Evolutionary conservation across 2,888 invertebrate genomes (phyloP), one percentile per base, ranked within the genome.

Genomic region (Caenorhabditis japonica): DNA sequence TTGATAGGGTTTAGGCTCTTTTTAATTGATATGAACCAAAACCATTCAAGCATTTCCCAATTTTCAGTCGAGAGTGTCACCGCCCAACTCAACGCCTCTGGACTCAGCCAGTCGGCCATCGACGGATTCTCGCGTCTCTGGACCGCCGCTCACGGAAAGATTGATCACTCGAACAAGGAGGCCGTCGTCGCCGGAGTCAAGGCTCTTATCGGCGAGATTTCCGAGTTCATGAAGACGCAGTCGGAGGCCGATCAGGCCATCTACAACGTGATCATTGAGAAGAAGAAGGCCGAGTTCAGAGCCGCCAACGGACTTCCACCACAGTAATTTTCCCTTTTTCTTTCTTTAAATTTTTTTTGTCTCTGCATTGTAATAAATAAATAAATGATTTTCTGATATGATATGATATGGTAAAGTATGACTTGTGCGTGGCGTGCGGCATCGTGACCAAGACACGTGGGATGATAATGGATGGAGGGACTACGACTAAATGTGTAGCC

Each of bases 221-320:
- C 23, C 15, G 46, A 23, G n/a, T 46, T 27, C 46, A 46, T 46
- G 1, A 46, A 46, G 27, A 46, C 46, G 23, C 46, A 46, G n/a
- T 46, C 46, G 15, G 25, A 23, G 15, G 27, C 5, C 1, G 46
- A 46, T 25, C 27, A 46, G 27, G 46, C 46, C n/a, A 15, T 25
- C 10, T 46, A 27, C 23, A n/a, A 46, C 5, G 27, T n/a, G 13
- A 25, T 46, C 13, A 27, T 27, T 4, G 46, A 25, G 13, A 46
- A 46, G 27, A 46, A 46, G 46, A 46, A 46, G 27, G n/a, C 8
- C 7, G 46, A 25, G 7, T 27, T 46, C 13, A 19, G 27, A 10
- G 25, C 46, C 30, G 30, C 30, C 30, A 5, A 30, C 7, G 30
- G 7, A 5, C 7, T 10, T 30, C 30, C 5, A 30, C 30, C 5